Base-by-base conservation (phyloP, 2,888 invertebrate genomes). In the Emmelina monodactyla region DNA sequence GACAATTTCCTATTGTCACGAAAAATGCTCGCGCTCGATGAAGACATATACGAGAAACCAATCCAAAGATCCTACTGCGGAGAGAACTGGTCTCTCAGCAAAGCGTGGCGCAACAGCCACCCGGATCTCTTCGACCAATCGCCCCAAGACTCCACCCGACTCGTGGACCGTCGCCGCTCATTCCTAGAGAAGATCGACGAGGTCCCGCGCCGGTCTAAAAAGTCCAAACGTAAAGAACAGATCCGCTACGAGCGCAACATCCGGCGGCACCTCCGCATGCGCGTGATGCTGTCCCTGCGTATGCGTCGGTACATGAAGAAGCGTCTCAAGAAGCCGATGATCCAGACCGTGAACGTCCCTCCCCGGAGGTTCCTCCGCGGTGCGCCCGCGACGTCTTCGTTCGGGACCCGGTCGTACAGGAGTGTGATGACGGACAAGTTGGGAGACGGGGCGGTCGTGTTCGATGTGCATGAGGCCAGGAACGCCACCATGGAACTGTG, bases 231-330 rank as follows among this genome's bases (percentile, higher is more conserved):
- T 29, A 83, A 82, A 44, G 80, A 82, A 42, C 76, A 79, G 41
- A 36, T 80, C 35, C 64, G 80, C 14, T 82, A 82, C 37, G 85
- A 85, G 46, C 81, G 83, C 41, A 83, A 84, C 49, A 82, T 85
- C 1, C 85, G 85, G 34, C 68, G 85, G 14, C 85, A 87, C 51
- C 83, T 88, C 14, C 75, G 85, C 37, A 83, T 88, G 13, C 72
- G 88, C 11, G 83, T 88, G 32, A 86, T 88, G 82, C 65, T 88
- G 47, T 86, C 87, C 9, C 62, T 88, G 40, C 73, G 88, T 39
- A 79, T 88, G 69, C 79, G 85, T 14, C 62, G 79, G 36, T 79
- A 82, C 37, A 75, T 80, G 54, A 83, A 78, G 42, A 53, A 69
- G 38, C 51, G 66, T 33, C 35, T 70, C 36, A 51, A 58, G 39